Evolutionary conservation across 2,113 vertebrate species (phyloP), one percentile per base, ranked within the genome.

Genomic region (Rhinoptilus africanus): DNA sequence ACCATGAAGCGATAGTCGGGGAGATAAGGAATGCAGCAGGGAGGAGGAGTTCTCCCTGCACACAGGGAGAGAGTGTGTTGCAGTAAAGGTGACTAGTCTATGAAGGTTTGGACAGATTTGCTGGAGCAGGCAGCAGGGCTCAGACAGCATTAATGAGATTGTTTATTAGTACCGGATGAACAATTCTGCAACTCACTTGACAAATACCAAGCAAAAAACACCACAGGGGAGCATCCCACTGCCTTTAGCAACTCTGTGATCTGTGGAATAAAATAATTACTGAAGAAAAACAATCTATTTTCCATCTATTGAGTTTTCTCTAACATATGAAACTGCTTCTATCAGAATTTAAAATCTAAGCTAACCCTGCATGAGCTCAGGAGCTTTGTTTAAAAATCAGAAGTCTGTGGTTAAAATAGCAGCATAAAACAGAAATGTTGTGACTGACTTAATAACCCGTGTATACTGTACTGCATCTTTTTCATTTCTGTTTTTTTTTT

Each of bases 141-240:
- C 91, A 95, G 92, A 56, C 95, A 93, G 93, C 90, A 89, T 96
- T 97, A 96, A 97, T 97, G 92, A 96, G 96, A 91, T 95, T 96
- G 96, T 97, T 97, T 97, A 97, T 97, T 97, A 97, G 95, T 95
- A 94, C 62, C 62, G 96, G 95, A 96, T 97, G 97, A 96, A 87
- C 92, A 97, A 93, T 94, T 97, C 94, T 95, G 93, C 95, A 95
- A 93, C 93, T 94, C 91, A 63, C 82, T 96, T 96, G 94, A 96
- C 93, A 97, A 97, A 97, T 78, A 95, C 89, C 73, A 89, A 90
- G 83, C 78, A 93, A 93, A 93, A 91, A 88, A 69, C 91, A 92
- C 95, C 91, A 83, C 93, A 96, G 92, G 96, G 93, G 96, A 97
- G 89, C 9, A 0, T 93, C 89, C 90, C 79, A 69, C 69, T 97